Evolutionary conservation across 2,888 invertebrate genomes (phyloP), one percentile per base, ranked within the genome.

Genomic region (Labia minor): DNA sequence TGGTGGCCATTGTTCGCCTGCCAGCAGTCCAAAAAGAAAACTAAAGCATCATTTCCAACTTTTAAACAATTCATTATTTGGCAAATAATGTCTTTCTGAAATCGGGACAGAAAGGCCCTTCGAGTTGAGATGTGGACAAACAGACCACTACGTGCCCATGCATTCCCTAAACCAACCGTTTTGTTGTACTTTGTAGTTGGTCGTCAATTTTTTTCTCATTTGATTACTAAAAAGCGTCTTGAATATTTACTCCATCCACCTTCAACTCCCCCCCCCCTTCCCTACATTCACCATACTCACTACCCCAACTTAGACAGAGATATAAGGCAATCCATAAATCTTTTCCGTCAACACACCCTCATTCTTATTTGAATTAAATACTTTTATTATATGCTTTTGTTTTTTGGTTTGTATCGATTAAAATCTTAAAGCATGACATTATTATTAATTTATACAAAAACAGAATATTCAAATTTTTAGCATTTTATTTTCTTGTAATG

Each of bases 121-220:
- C 14, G 14, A 16, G 16, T 3, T 11, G 49, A 8, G 49, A 49
- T 14, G 49, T 49, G 49, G 14, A 49, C 49, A 49, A 49, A 49
- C 49, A 49, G 4, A 26, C 26, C 4, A 26, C 49, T 49, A 49
- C 49, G 49, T 49, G 49, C 49, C 49, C 16, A 49, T 49, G 49
- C 3, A 49, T 49, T 49, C 49, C 14, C 49, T 16, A 49, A 49
- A 4, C 16, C 8, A n/a, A 11, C n/a, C 49, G 49, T n/a, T 49
- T 49, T 49, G 49, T 49, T 49, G 49, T 49, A 49, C 49, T 49
- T 49, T 49, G 49, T 49, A 49, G 49, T 49, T 49, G 49, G 6
- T 49, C 49, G n/a, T 49, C 49, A 49, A 8, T 49, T 49, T 49
- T 33, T 33, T 33, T 16, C 14, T 4, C 14, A 49, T 49, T 49